Evolutionary conservation across 2,113 vertebrate genomes (phyloP), one percentile per base, ranked within the genome.

Genomic region (Garra rufa): DNA sequence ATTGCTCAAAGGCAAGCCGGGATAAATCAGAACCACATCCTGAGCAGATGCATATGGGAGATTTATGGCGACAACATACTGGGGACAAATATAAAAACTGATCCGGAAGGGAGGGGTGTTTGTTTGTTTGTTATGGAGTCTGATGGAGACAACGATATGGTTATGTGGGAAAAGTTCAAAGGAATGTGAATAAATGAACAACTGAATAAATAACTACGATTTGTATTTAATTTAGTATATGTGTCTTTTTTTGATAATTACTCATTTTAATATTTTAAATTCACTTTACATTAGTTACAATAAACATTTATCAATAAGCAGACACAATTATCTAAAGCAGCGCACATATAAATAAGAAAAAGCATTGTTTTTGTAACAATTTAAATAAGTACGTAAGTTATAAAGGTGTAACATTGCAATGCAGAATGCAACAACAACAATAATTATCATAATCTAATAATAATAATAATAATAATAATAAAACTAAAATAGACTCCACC

Each of bases 11-110:
- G 70, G 67, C 55, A 63, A 38, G 41, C 73, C 19, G 83, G 30
- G 14, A 26, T 82, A 83, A 83, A 91, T 88, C 86, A 87, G 59
- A 52, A 14, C 30, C 52, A 81, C 63, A 28, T 63, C 46, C 41
- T 46, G 46, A 75, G 81, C 59, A 61, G 74, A 67, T 55, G 71
- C 34, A 82, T 26, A 30, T 34, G 75, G 70, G 73, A 85, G 83
- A 76, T 85, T 87, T 84, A 87, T 30, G 55, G 48, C 24, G 59
- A 69, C 52, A 55, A 43, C 44, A 21, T 74, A 44, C 14, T 50
- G 44, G 30, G 83, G 55, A 52, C 83, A 76, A 79, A 83, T 88
- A 75, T 81, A 85, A 73, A 87, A 82, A 83, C 5, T 21, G 52
- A 50, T 21, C 57, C 63, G 61, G 55, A 48, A 14, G 59, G 77